Evolutionary conservation across 2,797 vertebrate genomes (phyloP).

Genomic region (Babyrousa celebensis): DNA sequence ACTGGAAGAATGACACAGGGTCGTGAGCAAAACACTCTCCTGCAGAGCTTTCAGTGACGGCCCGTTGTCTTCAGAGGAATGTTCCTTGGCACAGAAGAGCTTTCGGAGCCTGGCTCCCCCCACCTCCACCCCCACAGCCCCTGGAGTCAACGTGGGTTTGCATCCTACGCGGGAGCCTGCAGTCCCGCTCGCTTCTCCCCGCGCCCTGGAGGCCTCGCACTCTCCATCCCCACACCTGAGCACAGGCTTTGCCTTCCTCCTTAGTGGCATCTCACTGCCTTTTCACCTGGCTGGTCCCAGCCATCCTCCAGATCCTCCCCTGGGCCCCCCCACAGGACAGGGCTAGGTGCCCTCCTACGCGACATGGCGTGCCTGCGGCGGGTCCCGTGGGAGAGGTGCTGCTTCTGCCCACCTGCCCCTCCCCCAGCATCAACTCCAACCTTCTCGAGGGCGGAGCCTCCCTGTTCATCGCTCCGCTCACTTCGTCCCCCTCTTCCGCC

Average conservation of each 20-base stretch:
- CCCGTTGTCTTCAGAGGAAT: not conserved
- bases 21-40: not conserved
- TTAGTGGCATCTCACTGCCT: not conserved
- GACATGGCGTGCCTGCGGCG: too few species aligned
- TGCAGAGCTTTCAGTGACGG: not conserved
- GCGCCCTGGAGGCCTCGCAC: not conserved
- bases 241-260: not conserved
- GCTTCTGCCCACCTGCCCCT: not conserved
- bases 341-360: not conserved
- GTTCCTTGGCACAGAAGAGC: not conserved
- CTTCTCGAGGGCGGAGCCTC: not conserved
- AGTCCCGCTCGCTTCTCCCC: accelerated
- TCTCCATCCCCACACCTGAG: not conserved
- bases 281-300: not conserved
- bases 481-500: slow-evolving; percentile 2
- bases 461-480: not conserved
- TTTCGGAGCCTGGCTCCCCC: not conserved
- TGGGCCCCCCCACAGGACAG: not conserved
- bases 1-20: not conserved
- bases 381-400: too few species aligned
- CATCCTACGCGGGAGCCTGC: accelerated
- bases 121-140: not conserved
- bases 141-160: not conserved
- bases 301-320: not conserved
- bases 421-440: not conserved